These are phyloP conservation scores for Lacerta agilis DNA, from an alignment of 2,797 vertebrate genomes.

Conservation along the genomic window DNA sequence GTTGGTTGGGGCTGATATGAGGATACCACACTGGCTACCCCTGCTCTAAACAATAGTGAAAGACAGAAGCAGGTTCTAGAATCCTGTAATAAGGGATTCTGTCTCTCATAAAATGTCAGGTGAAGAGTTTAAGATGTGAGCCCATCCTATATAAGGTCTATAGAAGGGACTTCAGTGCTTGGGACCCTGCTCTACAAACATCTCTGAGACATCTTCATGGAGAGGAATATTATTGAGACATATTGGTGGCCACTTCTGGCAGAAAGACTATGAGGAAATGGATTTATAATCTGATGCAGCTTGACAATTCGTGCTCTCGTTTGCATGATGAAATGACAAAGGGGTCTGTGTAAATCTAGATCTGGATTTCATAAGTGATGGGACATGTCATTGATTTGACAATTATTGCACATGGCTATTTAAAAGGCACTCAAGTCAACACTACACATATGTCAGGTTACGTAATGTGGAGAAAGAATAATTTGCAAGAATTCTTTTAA, in stretches of 20 bases:
- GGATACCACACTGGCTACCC: too few relatives aligned
- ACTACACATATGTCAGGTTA: slow-evolving; percentile 60
- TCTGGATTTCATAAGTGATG: slow-evolving; percentile 6
- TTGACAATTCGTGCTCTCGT: not conserved
- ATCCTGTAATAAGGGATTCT: too few relatives aligned
- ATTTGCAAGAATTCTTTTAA: slow-evolving; percentile 64
- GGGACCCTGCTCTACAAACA: not conserved
- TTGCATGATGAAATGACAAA: not conserved
- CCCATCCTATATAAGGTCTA: not conserved
- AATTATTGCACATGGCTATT: slow-evolving; percentile 7
- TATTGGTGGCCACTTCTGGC: not conserved
- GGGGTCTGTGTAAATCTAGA: not conserved
- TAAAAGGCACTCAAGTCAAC: slow-evolving; percentile 69
- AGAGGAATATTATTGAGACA: not conserved
- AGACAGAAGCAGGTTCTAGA: too few relatives aligned
- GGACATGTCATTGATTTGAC: slow-evolving; percentile 31
- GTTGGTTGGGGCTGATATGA: too few relatives aligned
- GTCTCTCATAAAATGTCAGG: not conserved
- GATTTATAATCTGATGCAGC: not conserved
- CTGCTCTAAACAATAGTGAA: not conserved
- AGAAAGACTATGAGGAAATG: not conserved
- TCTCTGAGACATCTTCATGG: not conserved
- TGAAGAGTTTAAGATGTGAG: not conserved
- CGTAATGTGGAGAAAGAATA: slow-evolving; percentile 59
- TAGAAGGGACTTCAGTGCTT: not conserved